Evolutionary conservation across 2,888 invertebrate genomes (phyloP).

Genomic region (Ditula angustiorana): DNA sequence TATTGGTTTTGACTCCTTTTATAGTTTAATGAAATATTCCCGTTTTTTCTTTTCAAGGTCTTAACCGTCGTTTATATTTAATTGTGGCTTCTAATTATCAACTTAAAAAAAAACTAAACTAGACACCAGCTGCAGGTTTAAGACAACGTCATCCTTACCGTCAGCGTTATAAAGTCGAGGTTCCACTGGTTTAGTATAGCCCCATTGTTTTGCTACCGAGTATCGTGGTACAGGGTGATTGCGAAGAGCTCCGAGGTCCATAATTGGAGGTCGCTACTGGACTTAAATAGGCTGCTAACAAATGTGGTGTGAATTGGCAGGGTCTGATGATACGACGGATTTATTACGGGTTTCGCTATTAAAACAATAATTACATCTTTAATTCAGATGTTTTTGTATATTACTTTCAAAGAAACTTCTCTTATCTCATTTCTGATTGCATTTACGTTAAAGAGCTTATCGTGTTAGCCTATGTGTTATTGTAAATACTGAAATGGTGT

Average conservation of each 20-base stretch:
- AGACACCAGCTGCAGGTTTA: constrained; percentile 3
- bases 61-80: not conserved
- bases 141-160: not conserved
- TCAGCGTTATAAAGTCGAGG: not conserved
- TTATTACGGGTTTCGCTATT: constrained; percentile 42
- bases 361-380: not conserved
- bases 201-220: constrained; percentile 28
- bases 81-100: not conserved
- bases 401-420: too few relatives aligned
- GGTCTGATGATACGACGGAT: constrained; percentile 40
- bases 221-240: constrained; percentile 46
- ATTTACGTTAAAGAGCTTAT: too few relatives aligned
- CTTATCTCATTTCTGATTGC: too few relatives aligned
- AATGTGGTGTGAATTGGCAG: constrained; percentile 72
- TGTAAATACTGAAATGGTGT: too few relatives aligned
- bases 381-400: too few relatives aligned
- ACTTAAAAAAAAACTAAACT: constrained; percentile 2
- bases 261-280: constrained; percentile 73
- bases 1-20: too few relatives aligned
- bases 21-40: too few relatives aligned
- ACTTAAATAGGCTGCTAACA: constrained; percentile 67
- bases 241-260: constrained; percentile 48
- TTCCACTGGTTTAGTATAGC: not conserved
- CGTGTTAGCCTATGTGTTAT: too few relatives aligned
- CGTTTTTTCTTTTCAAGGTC: not conserved